phyloP scores from a whole-genome alignment of 92 coral and sea anemone species.

The Chrysogorgia sp. region DNA sequence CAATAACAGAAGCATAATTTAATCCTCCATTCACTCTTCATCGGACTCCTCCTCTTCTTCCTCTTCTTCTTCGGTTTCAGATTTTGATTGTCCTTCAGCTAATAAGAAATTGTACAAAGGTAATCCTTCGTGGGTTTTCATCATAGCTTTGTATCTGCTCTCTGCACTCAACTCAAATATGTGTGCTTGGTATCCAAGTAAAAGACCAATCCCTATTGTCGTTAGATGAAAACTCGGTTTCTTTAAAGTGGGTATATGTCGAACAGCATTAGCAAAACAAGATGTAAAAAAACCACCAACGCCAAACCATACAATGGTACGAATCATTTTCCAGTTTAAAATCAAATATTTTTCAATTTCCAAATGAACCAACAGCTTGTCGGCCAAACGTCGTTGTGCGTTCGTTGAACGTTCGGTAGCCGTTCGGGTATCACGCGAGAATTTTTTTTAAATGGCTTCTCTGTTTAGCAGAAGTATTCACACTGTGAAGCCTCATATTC shows the following conservation, averaged over 20 bases:
- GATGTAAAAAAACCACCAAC: conserved; percentile 96
- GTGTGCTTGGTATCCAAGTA: conserved; percentile 86
- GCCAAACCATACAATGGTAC: conserved; percentile 92
- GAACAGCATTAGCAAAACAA: conserved; percentile 83
- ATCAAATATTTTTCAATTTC: not conserved
- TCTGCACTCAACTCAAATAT: conserved; percentile 89
- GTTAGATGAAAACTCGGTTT: conserved; percentile 82
- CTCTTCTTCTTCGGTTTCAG: conserved; percentile 71
- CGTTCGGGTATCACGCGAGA: conserved; percentile 32
- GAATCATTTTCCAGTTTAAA: conserved; percentile 66
- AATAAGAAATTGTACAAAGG: conserved; percentile 92
- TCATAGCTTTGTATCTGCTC: conserved; percentile 86
- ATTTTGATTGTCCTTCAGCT: conserved; percentile 88
- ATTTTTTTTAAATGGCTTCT: conserved; percentile 86
- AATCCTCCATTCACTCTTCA: conserved; percentile 10
- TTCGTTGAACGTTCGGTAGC: conserved; percentile 3
- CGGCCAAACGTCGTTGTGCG: not conserved
- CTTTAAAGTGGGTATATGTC: conserved; percentile 89
- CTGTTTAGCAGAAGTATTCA: conserved; percentile 60
- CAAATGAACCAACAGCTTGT: too few relatives aligned
- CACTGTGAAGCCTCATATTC: conserved; percentile 78
- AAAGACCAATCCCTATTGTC: conserved; percentile 78
- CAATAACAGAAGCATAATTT: not conserved
- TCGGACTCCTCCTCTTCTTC: not conserved
- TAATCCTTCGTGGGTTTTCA: conserved; percentile 92